phyloP scores from a whole-genome alignment of 2,113 vertebrate genomes.

The Tinamus guttatus region DNA sequence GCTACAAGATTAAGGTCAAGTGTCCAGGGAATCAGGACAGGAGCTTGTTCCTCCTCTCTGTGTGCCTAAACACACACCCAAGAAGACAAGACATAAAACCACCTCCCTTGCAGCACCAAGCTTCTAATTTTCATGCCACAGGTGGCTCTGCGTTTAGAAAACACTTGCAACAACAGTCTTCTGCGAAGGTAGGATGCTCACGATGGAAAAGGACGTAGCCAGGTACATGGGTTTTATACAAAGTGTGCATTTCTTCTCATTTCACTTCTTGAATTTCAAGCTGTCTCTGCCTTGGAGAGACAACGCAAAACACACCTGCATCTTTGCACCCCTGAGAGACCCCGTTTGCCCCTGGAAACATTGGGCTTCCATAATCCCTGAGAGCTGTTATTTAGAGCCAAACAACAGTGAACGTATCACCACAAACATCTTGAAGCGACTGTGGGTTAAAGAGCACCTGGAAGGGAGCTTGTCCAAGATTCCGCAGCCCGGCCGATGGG shows the following conservation, averaged over 20 bases:
- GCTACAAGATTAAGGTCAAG: neutral
- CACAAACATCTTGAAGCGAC: neutral
- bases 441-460: neutral
- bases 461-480: neutral
- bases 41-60: neutral
- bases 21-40: fast-evolving
- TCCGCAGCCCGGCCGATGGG: neutral
- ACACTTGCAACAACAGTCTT: neutral
- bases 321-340: neutral
- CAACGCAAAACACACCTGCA: fast-evolving
- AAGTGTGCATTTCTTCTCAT: neutral
- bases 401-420: fast-evolving
- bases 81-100: too few species aligned
- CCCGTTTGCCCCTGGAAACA: neutral
- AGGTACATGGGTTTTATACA: neutral
- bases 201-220: neutral
- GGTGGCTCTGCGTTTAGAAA: neutral
- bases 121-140: neutral
- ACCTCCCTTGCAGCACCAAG: too few species aligned
- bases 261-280: fast-evolving
- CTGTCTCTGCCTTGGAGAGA: neutral
- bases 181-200: neutral
- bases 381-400: neutral
- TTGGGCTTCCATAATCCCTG: fast-evolving
- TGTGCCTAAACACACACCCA: neutral